Percentiles rank a stretch among this genome's conserved stretches.
phyloP scores from a whole-genome alignment of 2,888 invertebrate species.

The Pachliopta kotzebuea region DNA sequence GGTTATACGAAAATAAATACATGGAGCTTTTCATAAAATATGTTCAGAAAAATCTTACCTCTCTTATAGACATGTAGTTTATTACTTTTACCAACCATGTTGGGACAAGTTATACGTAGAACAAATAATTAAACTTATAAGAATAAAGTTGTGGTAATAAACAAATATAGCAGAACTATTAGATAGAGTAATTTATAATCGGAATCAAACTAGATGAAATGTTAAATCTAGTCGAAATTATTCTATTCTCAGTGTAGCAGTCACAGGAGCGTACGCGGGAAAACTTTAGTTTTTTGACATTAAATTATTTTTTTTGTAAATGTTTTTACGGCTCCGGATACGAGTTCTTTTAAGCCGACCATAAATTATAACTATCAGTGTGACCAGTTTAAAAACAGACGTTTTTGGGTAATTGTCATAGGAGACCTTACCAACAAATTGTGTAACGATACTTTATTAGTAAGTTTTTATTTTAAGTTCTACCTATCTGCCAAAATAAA shows the following conservation, averaged over 20 bases:
- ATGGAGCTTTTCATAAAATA: background rate
- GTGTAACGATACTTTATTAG: too few species aligned
- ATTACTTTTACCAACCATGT: constrained; percentile 69
- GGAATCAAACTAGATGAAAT: background rate
- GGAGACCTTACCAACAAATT: too few species aligned
- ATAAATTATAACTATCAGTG: too few species aligned
- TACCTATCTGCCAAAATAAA: too few species aligned
- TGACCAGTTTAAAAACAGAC: too few species aligned
- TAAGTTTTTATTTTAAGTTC: too few species aligned
- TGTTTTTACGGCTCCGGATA: too few species aligned
- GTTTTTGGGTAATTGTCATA: too few species aligned
- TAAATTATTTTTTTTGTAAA: background rate
- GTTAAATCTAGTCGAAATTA: background rate
- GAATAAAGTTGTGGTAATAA: background rate
- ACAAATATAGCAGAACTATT: background rate
- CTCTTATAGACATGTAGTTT: constrained; percentile 75
- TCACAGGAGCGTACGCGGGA: background rate
- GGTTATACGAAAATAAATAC: background rate
- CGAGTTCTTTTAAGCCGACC: too few species aligned
- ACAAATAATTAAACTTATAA: background rate
- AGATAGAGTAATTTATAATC: background rate
- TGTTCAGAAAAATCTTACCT: constrained; percentile 47
- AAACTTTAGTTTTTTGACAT: background rate
- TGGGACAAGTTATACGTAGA: background rate
- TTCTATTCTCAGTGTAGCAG: background rate